Evolutionary conservation across 2,888 invertebrate species (phyloP), one percentile per base, ranked within the genome.

Genomic region (Nymphalis c-album): DNA sequence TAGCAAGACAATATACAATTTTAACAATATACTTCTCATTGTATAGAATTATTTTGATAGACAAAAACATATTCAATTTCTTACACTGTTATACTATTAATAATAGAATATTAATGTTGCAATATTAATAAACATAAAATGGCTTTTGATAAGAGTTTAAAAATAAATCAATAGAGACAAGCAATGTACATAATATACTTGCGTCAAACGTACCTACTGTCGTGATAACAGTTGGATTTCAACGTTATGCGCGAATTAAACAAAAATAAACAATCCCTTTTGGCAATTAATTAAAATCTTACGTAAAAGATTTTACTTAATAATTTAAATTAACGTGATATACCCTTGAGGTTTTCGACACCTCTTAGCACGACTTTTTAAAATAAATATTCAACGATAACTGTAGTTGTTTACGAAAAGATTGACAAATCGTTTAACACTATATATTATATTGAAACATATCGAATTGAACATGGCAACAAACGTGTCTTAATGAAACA

Each of bases 351-450:
- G 13, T 57, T 13, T 59, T 64, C 51, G 35, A 64, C 35, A 50
- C 50, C 50, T 64, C 45, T 64, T 53, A 40, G 51, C 50, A 45
- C 26, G 26, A 51, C 51, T 40, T 55, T 31, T 55, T 46, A 45
- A 55, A 55, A 55, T 45, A 13, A 35, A 50, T 58, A 59, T 59
- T 47, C 50, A 51, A 51, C 51, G 50, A 64, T 22, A 35, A 64
- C 57, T 51, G 45, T 51, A 22, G 58, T 58, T 31, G 40, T 40
- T 40, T 40, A 13, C 40, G 17, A 55, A 18, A 55, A 31, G 31
- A 55, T 55, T 55, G 31, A 55, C 53, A 55, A 55, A 55, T 55
- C 4, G 31, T 31, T 55, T 17, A 31, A 31, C 26, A 7, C 13
- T 17, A 31, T 31, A 31, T 55, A 7, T 17, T 16, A n/a, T 55